Evolutionary conservation across 2,797 vertebrate species (phyloP).

Genomic region (Chelonia mydas): DNA sequence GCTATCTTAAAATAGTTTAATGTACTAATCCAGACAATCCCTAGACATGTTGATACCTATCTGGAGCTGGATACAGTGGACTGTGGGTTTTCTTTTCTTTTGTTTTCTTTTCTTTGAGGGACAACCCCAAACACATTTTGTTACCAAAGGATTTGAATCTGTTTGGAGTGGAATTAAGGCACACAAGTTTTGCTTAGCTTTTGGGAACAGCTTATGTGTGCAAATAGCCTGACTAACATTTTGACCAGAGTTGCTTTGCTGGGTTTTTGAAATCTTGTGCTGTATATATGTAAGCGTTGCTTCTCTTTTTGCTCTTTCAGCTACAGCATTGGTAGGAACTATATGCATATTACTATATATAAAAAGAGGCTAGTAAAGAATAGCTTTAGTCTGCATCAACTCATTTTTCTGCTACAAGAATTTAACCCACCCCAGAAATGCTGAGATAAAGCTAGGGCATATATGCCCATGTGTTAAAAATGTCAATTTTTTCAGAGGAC

Average conservation of each 20-base stretch:
- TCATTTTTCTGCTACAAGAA: neutral
- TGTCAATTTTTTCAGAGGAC: neutral
- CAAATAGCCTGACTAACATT: fast-evolving
- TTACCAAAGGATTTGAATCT: neutral
- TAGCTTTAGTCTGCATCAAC: neutral
- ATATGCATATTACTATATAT: neutral
- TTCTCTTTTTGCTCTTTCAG: neutral
- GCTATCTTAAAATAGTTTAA: neutral
- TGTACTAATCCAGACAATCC: neutral
- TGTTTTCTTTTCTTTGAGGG: neutral
- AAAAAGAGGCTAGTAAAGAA: neutral
- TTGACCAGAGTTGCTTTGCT: neutral
- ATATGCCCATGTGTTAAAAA: neutral
- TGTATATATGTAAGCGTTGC: neutral
- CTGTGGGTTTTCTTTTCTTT: neutral
- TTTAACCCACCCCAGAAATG: neutral
- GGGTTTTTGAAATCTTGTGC: neutral
- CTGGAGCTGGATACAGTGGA: neutral
- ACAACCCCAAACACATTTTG: neutral
- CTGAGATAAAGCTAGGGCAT: neutral
- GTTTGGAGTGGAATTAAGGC: neutral
- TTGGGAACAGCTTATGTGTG: neutral
- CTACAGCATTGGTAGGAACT: neutral
- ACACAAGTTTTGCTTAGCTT: neutral
- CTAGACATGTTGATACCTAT: neutral